phyloP scores from a whole-genome alignment of 2,888 invertebrate species.

The Pardosa pseudoannulata region DNA sequence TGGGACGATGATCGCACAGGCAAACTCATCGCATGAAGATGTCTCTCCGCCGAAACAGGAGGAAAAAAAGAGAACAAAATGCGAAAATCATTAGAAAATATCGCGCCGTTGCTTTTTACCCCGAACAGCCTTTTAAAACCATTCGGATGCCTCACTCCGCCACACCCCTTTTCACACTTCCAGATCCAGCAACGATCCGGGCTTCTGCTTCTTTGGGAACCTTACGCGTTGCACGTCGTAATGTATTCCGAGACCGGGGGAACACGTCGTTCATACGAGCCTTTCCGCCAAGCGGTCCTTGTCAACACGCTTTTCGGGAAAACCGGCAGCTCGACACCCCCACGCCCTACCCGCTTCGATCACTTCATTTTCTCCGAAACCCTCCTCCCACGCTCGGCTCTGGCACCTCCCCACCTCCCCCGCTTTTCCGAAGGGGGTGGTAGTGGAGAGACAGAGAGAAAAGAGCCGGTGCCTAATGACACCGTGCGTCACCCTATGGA shows the following conservation, averaged over 20 bases:
- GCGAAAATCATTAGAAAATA: slow-evolving; percentile 1
- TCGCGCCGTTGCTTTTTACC: neutral
- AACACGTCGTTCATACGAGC: neutral
- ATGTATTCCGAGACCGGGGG: slow-evolving; percentile 1
- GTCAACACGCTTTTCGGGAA: slow-evolving; percentile 16
- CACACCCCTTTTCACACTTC: neutral
- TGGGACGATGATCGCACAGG: too few relatives aligned
- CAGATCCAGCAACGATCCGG: neutral
- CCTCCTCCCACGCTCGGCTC: neutral
- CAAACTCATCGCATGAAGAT: too few relatives aligned
- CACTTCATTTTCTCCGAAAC: neutral
- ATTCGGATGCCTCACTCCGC: neutral
- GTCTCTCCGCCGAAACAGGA: too few relatives aligned
- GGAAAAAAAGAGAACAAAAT: neutral
- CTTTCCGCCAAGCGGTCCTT: slow-evolving; percentile 7
- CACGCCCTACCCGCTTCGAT: neutral
- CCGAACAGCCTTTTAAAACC: slow-evolving; percentile 2
- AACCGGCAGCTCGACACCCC: neutral
- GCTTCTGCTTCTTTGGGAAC: neutral
- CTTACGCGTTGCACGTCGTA: neutral
- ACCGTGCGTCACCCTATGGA: slow-evolving; percentile 10
- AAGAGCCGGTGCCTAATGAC: slow-evolving; percentile 8
- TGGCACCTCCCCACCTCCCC: too few relatives aligned
- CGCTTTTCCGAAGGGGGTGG: too few relatives aligned
- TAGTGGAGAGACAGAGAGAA: neutral